phyloP scores from a whole-genome alignment of 2,888 invertebrate species.

The Eupithecia subfuscata region DNA sequence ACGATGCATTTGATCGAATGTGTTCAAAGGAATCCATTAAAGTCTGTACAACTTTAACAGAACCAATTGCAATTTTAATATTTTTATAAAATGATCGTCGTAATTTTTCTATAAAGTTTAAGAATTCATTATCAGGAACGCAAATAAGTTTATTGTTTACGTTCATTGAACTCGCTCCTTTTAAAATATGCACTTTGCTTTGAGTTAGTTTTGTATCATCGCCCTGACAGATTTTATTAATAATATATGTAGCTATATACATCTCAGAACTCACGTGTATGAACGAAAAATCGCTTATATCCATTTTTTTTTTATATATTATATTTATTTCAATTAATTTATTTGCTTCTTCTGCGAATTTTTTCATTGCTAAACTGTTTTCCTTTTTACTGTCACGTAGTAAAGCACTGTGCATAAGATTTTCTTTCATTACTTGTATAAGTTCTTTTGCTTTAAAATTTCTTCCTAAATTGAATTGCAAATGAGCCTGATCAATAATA shows the following conservation, averaged over 20 bases:
- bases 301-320: not conserved
- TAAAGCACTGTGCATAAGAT: not conserved
- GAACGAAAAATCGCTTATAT: not conserved
- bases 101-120: not conserved
- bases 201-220: not conserved
- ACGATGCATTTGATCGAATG: not conserved
- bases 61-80: not conserved
- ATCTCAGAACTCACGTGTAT: not conserved
- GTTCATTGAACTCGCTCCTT: not conserved
- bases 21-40: not conserved
- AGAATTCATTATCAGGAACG: not conserved
- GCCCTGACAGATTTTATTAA: not conserved
- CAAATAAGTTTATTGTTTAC: too few species aligned
- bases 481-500: not conserved
- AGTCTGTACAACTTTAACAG: not conserved
- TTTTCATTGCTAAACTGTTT: not conserved
- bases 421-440: not conserved
- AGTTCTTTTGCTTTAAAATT: not conserved
- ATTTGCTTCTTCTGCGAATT: not conserved
- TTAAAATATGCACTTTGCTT: not conserved
- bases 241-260: not conserved
- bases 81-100: not conserved
- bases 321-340: not conserved
- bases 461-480: not conserved
- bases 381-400: not conserved